These are phyloP conservation scores for Leptinotarsa lineolata DNA, from an alignment of 1,140 invertebrate genomes.

Conservation along the genomic window DNA sequence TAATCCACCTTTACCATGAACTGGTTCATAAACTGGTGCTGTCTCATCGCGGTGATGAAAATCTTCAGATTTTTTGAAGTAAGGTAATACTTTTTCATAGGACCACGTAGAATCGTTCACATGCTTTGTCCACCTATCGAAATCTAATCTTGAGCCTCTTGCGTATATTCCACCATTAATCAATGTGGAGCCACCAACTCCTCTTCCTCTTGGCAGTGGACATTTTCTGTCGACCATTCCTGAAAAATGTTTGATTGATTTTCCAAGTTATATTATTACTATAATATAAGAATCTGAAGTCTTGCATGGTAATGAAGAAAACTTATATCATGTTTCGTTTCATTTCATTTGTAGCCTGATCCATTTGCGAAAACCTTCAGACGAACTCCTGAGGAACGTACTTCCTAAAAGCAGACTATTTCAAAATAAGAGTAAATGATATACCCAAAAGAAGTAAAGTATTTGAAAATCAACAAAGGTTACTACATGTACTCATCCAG, in stretches of 20 bases:
- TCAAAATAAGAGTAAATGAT: too few species aligned
- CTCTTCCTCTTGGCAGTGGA: slow-evolving; percentile 54
- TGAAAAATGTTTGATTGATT: neutral
- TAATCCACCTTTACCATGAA: slow-evolving; percentile 30
- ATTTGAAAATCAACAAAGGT: too few species aligned
- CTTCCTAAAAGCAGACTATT: too few species aligned
- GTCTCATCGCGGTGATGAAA: slow-evolving; percentile 55
- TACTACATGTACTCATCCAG: too few species aligned
- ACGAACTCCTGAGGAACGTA: too few species aligned
- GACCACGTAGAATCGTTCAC: slow-evolving; percentile 70
- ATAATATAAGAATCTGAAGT: too few species aligned
- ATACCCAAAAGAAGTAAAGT: too few species aligned
- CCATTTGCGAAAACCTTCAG: too few species aligned
- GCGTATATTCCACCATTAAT: slow-evolving; percentile 71
- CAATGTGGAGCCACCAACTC: slow-evolving; percentile 63
- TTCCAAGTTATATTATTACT: too few species aligned
- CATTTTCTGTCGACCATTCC: slow-evolving; percentile 44
- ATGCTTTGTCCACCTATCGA: slow-evolving; percentile 69
- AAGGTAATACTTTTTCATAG: slow-evolving; percentile 65
- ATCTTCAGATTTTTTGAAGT: slow-evolving; percentile 60
- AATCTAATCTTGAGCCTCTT: slow-evolving; percentile 66
- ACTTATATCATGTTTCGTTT: too few species aligned
- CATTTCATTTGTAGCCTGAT: too few species aligned
- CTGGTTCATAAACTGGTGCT: slow-evolving; percentile 17
- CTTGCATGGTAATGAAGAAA: too few species aligned